Conservation (phyloP, 2,888 invertebrate species). For the Actias luna region DNA sequence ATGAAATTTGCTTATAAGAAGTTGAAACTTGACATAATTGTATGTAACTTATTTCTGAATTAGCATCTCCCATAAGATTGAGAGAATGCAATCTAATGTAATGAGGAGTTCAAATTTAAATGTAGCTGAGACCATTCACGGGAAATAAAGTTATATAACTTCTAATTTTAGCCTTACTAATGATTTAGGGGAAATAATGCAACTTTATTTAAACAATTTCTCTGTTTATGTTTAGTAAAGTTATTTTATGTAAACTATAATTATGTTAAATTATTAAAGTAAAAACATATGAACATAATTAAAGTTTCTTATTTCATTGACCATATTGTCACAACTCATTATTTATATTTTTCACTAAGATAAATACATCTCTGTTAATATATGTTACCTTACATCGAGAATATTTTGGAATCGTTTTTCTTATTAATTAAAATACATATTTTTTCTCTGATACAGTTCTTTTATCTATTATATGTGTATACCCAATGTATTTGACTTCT, state of each 20-base stretch:
- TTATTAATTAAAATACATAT: background rate
- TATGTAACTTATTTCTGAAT: background rate
- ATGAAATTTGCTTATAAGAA: too few species aligned
- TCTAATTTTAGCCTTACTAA: background rate
- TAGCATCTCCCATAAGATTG: background rate
- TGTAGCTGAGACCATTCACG: background rate
- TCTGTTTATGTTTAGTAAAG: too few species aligned
- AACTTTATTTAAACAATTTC: background rate
- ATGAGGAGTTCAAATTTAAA: background rate
- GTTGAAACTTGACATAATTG: background rate
- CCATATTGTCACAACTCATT: too few species aligned
- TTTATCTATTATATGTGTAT: background rate
- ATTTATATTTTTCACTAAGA: too few species aligned
- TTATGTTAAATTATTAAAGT: too few species aligned
- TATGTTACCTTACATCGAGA: too few species aligned
- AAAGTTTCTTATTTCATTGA: too few species aligned
- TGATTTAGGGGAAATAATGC: background rate
- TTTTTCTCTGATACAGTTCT: background rate
- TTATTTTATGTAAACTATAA: too few species aligned
- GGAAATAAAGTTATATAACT: background rate
- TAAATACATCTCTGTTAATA: too few species aligned
- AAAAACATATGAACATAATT: too few species aligned
- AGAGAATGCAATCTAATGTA: background rate
- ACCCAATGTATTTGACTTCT: background rate
- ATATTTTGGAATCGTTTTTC: too few species aligned